These are phyloP conservation scores for Acanthiza pusilla DNA, from an alignment of 2,797 vertebrate species.

Conservation along the genomic window DNA sequence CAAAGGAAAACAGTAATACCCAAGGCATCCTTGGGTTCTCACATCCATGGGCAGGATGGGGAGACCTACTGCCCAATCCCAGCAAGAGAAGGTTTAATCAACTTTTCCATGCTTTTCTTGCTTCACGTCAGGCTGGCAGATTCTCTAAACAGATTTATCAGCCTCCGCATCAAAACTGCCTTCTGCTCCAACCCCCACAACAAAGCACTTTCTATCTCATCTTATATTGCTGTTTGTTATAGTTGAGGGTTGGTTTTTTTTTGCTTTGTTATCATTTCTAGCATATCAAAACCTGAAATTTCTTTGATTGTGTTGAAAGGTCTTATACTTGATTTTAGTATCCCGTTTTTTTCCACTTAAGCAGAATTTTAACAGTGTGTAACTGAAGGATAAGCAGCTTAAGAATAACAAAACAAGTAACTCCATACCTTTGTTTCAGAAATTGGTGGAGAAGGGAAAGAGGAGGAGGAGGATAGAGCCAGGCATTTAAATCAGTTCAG, in stretches of 20 bases:
- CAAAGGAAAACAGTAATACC: background rate
- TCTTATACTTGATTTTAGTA: background rate
- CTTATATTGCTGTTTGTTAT: slow-evolving; percentile 8
- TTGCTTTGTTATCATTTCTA: background rate
- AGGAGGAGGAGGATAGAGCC: background rate
- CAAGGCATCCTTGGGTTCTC: background rate
- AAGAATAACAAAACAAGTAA: background rate
- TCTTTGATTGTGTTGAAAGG: background rate
- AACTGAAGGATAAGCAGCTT: background rate
- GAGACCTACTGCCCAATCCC: background rate
- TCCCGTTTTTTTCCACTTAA: background rate
- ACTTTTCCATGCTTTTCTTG: background rate
- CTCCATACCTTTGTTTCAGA: background rate
- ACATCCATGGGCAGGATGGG: background rate
- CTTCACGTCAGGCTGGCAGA: slow-evolving; percentile 27
- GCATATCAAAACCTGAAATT: background rate
- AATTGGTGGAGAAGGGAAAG: background rate
- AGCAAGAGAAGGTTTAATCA: background rate
- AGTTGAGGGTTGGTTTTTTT: background rate
- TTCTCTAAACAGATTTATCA: slow-evolving; percentile 61
- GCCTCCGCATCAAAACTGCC: slow-evolving; percentile 47
- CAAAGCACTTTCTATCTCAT: slow-evolving; percentile 15
- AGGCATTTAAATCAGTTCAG: background rate
- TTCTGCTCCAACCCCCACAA: slow-evolving; percentile 51
- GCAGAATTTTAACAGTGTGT: background rate